Evolutionary conservation across 2,888 invertebrate species (phyloP), one percentile per base, ranked within the genome.

Genomic region (Drosophila mulleri): DNA sequence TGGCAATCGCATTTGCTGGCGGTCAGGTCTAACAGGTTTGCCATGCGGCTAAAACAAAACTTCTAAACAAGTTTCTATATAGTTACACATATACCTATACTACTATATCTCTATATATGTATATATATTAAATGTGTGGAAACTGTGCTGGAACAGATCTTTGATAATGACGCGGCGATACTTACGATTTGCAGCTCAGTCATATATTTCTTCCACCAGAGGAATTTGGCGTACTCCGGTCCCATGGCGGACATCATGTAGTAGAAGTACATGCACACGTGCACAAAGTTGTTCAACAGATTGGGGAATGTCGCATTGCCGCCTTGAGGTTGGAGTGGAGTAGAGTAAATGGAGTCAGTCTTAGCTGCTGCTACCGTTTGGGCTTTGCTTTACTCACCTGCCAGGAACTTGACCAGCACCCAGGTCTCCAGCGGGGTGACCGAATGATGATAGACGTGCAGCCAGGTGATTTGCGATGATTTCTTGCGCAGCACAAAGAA

Each of bases 401-500:
- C 95, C 90, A 95, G 95, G 92, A 97, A 98, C 92, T 98, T 98
- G 14, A 98, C 97, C 35, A 96, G 96, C 57, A 97, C 96, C 98
- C 98, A 98, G 57, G 97, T 96, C 88, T 97, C 96, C 94, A 98
- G 94, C 0, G 98, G 98, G 96, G 98, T 98, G 72, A 98, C 96
- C 2, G 98, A 97, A 91, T 98, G 98, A 92, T 98, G 98, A 91
- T 98, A 98, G 90, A 98, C 95, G 91, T 98, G 98, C 65, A 98
- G 95, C 93, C 97, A 97, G 2, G 97, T 96, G 57, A 98, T 96
- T 93, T 98, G 98, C 41, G 95, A 95, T 74, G 97, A 95, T 91
- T 98, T 98, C 94, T 98, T 98, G 63, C 98, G 95, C 89, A 98
- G 94, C 48, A 98, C 97, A 93, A 98, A 98, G 94, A 98, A 98